phyloP scores from a whole-genome alignment of 2,797 vertebrate species.

The Lemur catta region DNA sequence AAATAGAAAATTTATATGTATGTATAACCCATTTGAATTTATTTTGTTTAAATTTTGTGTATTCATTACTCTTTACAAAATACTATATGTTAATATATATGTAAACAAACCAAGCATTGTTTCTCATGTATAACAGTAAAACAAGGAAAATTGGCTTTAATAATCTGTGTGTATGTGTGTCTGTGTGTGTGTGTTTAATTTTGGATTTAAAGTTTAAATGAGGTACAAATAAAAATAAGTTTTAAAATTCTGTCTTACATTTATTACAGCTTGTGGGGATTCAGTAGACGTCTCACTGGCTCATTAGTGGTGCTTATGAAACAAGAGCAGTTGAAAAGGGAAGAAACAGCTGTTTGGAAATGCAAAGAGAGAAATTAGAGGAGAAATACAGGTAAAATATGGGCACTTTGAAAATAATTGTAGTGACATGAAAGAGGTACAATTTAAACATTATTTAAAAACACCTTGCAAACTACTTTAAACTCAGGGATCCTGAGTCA shows the following conservation, averaged over 20 bases:
- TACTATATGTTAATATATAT: neutral
- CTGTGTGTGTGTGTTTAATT: neutral
- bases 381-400: slow-evolving; percentile 76
- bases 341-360: slow-evolving; percentile 78
- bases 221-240: slow-evolving; percentile 68
- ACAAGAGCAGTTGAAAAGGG: slow-evolving; percentile 65
- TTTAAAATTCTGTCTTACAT: slow-evolving; percentile 64
- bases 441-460: slow-evolving; percentile 79
- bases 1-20: neutral
- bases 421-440: slow-evolving; percentile 58
- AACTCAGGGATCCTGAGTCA: slow-evolving; percentile 46
- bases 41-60: neutral
- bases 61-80: neutral
- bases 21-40: neutral
- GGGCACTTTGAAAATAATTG: slow-evolving; percentile 73
- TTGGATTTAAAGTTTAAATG: slow-evolving; percentile 62
- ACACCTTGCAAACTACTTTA: slow-evolving; percentile 45
- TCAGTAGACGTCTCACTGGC: slow-evolving; percentile 50
- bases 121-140: neutral
- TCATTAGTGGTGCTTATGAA: slow-evolving; percentile 77
- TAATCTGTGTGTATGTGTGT: neutral
- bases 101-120: neutral
- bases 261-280: slow-evolving; percentile 58
- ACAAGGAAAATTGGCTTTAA: neutral
- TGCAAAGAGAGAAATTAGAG: slow-evolving; percentile 66